Base-by-base conservation (phyloP, 2,888 invertebrate genomes). In the Ryuthela nishihirai region DNA sequence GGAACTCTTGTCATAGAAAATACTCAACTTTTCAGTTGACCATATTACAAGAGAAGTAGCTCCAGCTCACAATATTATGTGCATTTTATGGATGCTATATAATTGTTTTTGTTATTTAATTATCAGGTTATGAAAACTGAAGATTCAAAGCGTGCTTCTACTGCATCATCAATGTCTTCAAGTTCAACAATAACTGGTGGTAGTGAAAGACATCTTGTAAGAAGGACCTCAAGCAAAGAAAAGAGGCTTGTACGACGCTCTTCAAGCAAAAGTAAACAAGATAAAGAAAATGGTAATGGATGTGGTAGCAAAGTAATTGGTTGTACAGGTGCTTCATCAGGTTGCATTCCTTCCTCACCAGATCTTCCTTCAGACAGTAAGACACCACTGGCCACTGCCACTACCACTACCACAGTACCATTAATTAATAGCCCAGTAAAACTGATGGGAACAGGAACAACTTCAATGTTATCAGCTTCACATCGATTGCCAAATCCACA, bases 141-240 rank as follows among this genome's bases (percentile, higher is more conserved):
- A n/a, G 46, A 48, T 29, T 54, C 54, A 25, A 58, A 54, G 36
- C 47, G 49, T 10, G 54, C 45, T 18, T 64, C 62, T 24, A 49
- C 52, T 40, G 49, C 56, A n/a, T 53, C 46, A 26, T 47, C 52
- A 12, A 42, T 61, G 25, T 56, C 54, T 29, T 54, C 52, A 20
- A 45, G 83, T 83, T 72, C 82, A 82, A 42, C 77, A 82, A 64
- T 82, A 81, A 71, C 81, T 67, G 77, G 44, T 20, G 64, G 55
- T n/a, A 49, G 58, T 35, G 62, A 62, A 35, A 46, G 54, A 32
- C 59, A 64, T 34, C 62, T 67, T 29, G 62, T 68, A 2, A 79
- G 82, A 52, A 71, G 78, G 43, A 75, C 75, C 3, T 77, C 77
- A 0, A 77, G 77, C 34, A 73, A 77, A 55, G 78, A 78, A 58